Base-by-base conservation (phyloP, 2,797 vertebrate genomes). In the Meda fulgida region DNA sequence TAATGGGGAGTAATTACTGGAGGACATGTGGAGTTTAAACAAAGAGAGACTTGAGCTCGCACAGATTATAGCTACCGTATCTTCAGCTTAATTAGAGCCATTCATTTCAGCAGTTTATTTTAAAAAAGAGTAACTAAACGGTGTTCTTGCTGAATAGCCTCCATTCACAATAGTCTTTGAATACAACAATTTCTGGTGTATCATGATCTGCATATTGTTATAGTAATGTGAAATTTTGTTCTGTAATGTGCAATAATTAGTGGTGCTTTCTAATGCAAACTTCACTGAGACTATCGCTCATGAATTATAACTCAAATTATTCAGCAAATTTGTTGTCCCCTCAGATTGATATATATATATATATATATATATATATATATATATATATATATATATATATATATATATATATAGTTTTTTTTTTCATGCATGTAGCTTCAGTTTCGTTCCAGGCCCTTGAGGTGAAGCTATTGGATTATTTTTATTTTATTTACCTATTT, bases 1-100 rank as follows among this genome's bases (percentile, higher is more conserved):
- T 90, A 91, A 88, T 87, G 86, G 40, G 9, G 31, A n/a, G 77
- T 88, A 89, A 89, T 90, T 90, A 88, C 63, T 53, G 46, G 11
- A 79, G 46, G 80, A 90, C 77, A 53, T 84, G 78, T 70, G 70
- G 75, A 76, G 67, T 85, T 85, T 63, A 89, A 88, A 88, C 81
- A 87, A 84, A 78, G 78, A 71, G 36, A 86, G 83, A 46, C 82
- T 80, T 58, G 18, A 40, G 43, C 82, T 80, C 77, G 21, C 66
- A 29, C 71, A 84, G 63, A 80, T 80, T 46, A 55, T 19, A 34
- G 43, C 67, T 67, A 70, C 43, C 34, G 46, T 36, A 70, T 88
- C 84, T 83, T 80, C 69, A 67, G 53, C 63, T 75, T 87, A 89
- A 89, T 87, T 88, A 81, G 66, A 71, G 72, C 72, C 46, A 83